These are phyloP conservation scores for Caenorhabditis zanzibari DNA, from an alignment of 2,888 invertebrate species.

Conservation along the genomic window DNA sequence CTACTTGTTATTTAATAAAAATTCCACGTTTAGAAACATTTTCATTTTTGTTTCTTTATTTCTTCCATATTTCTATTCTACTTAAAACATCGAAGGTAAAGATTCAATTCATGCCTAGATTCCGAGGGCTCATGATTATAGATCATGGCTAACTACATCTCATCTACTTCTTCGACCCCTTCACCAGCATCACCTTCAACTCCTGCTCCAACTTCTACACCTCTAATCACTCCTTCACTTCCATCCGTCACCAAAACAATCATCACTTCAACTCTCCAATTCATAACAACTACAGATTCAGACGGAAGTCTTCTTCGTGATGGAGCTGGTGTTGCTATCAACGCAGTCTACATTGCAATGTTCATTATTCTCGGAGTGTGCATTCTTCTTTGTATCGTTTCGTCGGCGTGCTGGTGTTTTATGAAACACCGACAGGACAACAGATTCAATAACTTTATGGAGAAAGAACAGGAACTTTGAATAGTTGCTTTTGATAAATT, in stretches of 20 bases:
- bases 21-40: not conserved
- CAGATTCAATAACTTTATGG: conserved; percentile 26
- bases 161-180: not conserved
- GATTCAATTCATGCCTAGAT: not conserved
- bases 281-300: not conserved
- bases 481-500: not conserved
- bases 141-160: not conserved
- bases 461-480: conserved; percentile 13
- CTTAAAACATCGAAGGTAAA: conserved; percentile 3
- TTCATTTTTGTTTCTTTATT: conserved; percentile 3
- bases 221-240: not conserved
- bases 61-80: not conserved
- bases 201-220: not conserved
- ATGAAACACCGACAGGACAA: not conserved
- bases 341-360: conserved; percentile 3
- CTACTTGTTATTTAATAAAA: conserved; percentile 30
- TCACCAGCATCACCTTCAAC: no score
- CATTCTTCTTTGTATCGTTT: conserved; percentile 12
- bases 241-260: not conserved
- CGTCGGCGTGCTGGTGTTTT: conserved; percentile 30
- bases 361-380: conserved; percentile 11
- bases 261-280: not conserved
- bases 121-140: no score
- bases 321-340: not conserved
- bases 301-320: not conserved